These are phyloP conservation scores for Sebastes minor DNA, from an alignment of 2,797 vertebrate genomes.

Conservation along the genomic window DNA sequence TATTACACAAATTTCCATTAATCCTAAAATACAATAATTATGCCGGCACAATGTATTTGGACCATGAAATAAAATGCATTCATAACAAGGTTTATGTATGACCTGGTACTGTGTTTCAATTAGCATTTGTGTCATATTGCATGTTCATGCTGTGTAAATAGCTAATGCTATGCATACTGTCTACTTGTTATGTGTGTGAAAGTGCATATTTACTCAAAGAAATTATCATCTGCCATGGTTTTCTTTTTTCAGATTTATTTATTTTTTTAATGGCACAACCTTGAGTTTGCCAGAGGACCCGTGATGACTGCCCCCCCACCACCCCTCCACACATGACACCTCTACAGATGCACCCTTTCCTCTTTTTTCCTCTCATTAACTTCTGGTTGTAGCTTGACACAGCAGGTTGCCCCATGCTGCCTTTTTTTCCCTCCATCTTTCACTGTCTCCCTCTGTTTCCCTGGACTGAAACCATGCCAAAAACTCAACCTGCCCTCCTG, in stretches of 20 bases:
- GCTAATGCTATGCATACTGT: background rate
- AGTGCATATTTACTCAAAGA: background rate
- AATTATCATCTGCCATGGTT: background rate
- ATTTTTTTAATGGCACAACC: background rate
- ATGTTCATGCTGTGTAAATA: background rate
- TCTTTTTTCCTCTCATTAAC: background rate
- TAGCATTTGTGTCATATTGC: background rate
- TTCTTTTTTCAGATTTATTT: background rate
- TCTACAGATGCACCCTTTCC: background rate
- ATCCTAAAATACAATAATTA: background rate
- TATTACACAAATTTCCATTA: constrained; percentile 2
- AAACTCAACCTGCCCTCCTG: constrained; percentile 48
- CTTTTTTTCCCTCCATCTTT: constrained; percentile 64
- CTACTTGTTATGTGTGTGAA: background rate
- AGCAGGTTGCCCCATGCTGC: constrained; percentile 57
- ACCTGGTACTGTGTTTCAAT: background rate
- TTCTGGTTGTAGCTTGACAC: background rate
- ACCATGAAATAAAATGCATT: background rate
- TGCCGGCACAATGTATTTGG: background rate
- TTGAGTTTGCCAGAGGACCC: background rate
- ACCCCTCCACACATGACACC: background rate
- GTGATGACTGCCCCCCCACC: background rate
- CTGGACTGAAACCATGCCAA: constrained; percentile 40
- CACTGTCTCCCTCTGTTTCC: constrained; percentile 43
- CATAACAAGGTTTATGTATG: background rate